phyloP scores from a whole-genome alignment of 2,797 vertebrate species.

The Rhabdomys pumilio region DNA sequence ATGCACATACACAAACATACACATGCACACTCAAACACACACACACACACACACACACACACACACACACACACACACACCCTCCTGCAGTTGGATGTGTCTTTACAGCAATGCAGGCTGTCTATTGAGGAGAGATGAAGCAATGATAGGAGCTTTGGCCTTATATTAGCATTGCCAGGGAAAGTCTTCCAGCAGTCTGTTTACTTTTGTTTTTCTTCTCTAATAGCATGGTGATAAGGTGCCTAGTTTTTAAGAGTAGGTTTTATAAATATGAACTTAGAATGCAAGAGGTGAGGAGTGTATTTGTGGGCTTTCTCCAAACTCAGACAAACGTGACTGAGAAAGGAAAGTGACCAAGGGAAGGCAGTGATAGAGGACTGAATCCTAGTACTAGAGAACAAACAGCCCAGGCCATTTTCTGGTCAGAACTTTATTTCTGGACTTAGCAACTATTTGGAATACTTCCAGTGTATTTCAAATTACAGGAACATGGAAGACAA shows the following conservation, averaged over 20 bases:
- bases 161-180: slow-evolving; percentile 39
- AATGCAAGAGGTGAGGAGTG: slow-evolving; percentile 66
- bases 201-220: slow-evolving; percentile 76
- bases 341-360: slow-evolving; percentile 63
- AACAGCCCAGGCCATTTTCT: slow-evolving; percentile 73
- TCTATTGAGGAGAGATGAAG: slow-evolving; percentile 44
- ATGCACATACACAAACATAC: too few relatives aligned
- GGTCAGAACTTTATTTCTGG: slow-evolving; percentile 74
- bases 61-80: too few relatives aligned
- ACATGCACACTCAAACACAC: background rate
- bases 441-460: slow-evolving; percentile 72
- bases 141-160: slow-evolving; percentile 60
- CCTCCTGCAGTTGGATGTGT: background rate
- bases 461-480: slow-evolving; percentile 69
- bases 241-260: slow-evolving; percentile 67
- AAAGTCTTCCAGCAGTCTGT: slow-evolving; percentile 55
- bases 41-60: background rate
- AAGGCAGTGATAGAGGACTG: slow-evolving; percentile 59
- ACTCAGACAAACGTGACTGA: slow-evolving; percentile 51
- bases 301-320: slow-evolving; percentile 70
- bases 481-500: slow-evolving; percentile 68
- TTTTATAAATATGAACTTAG: slow-evolving; percentile 67
- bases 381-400: slow-evolving; percentile 73
- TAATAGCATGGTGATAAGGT: slow-evolving; percentile 42
- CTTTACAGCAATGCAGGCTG: slow-evolving; percentile 34